A percentile compares a stretch with the other conserved stretches of the same genome.
Conservation (phyloP, 2,888 invertebrate genomes). For the Hemaris fuciformis region DNA sequence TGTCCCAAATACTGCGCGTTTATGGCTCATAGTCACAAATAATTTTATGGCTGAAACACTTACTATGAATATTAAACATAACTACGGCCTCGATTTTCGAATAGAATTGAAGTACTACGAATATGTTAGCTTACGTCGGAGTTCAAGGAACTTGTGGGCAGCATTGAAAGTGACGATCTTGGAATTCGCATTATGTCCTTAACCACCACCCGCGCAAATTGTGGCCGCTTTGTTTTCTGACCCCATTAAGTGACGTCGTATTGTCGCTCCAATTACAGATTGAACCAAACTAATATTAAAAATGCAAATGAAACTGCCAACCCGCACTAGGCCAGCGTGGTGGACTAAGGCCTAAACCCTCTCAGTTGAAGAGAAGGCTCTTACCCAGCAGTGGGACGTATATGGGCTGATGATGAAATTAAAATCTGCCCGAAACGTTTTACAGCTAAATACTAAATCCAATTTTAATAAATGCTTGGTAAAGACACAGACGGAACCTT, state of each 20-base stretch:
- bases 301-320: too few species aligned
- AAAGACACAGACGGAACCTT: too few species aligned
- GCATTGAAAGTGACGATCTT: slow-evolving; percentile 10
- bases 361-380: too few species aligned
- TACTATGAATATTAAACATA: slow-evolving; percentile 14
- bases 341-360: too few species aligned
- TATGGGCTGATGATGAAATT: too few species aligned
- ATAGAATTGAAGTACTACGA: slow-evolving; percentile 15
- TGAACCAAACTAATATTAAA: too few species aligned
- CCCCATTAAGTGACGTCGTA: background rate
- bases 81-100: slow-evolving; percentile 28
- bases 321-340: too few species aligned
- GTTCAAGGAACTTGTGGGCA: slow-evolving; percentile 23
- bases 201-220: slow-evolving; percentile 17
- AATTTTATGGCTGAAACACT: background rate
- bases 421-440: too few species aligned
- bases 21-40: background rate
- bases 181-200: slow-evolving; percentile 21
- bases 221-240: background rate
- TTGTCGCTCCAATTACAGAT: background rate
- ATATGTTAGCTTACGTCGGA: slow-evolving; percentile 20
- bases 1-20: slow-evolving; percentile 15
- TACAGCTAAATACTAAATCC: too few species aligned
- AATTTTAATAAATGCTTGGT: too few species aligned
- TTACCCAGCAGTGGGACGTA: too few species aligned